Evolutionary conservation across 1,140 invertebrate species (phyloP).

Genomic region (Capitella teleta): DNA sequence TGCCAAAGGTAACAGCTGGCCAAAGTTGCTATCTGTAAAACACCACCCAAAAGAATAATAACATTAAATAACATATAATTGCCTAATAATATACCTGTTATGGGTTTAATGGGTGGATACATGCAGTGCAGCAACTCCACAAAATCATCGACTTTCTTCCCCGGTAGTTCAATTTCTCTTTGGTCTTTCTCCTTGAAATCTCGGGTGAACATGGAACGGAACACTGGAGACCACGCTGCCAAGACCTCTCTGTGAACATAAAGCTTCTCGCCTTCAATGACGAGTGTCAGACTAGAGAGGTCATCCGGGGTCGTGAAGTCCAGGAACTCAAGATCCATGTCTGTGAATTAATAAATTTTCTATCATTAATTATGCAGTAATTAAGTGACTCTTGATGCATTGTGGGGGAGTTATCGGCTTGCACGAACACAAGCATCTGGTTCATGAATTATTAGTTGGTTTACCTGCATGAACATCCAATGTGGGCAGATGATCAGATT

Average conservation of each 20-base stretch:
- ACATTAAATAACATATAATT: background rate
- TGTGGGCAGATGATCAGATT: no score
- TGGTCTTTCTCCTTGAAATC: conserved; percentile 20
- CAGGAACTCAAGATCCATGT: conserved; percentile 9
- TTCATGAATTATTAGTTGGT: no score
- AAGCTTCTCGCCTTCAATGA: conserved; percentile 21
- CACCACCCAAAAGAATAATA: background rate
- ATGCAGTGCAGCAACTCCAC: conserved; percentile 28
- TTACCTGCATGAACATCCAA: no score
- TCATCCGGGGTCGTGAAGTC: conserved; percentile 25
- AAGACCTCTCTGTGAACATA: conserved; percentile 27
- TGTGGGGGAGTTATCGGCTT: no score
- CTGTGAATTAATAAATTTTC: no score
- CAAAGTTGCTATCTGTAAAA: conserved; percentile 21
- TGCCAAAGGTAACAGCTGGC: conserved; percentile 20
- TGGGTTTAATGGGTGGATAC: conserved; percentile 29
- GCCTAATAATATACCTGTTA: conserved; percentile 16
- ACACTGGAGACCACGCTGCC: conserved; percentile 31
- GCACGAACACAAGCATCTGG: no score
- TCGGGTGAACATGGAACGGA: conserved; percentile 23
- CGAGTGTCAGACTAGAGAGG: conserved; percentile 22
- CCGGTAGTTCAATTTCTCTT: conserved; percentile 22
- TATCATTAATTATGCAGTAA: no score
- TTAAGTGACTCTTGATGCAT: no score
- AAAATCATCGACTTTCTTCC: conserved; percentile 22